phyloP scores from a whole-genome alignment of 2,113 vertebrate genomes.

The Asarcornis scutulata region DNA sequence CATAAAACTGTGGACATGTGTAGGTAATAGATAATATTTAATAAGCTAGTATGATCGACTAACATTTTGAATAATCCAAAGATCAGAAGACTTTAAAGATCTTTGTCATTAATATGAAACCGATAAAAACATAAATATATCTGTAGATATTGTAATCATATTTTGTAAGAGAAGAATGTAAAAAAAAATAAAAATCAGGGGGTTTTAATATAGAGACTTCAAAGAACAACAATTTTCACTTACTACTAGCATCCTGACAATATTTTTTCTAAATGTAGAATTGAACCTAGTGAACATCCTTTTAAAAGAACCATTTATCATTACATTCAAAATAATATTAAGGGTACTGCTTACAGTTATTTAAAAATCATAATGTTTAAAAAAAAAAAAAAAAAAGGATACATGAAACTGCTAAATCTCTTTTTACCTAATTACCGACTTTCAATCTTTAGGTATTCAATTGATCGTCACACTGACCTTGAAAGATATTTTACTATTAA shows the following conservation, averaged over 20 bases:
- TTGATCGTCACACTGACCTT: constrained; percentile 93
- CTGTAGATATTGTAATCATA: background rate
- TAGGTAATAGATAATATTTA: constrained; percentile 9
- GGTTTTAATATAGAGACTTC: background rate
- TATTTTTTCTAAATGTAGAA: constrained; percentile 25
- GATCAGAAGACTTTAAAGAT: background rate
- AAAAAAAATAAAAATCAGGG: background rate
- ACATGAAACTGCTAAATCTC: constrained; percentile 1
- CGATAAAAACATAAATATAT: background rate
- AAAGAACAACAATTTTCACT: constrained; percentile 49
- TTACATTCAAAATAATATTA: constrained; percentile 58
- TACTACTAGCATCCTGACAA: constrained; percentile 19
- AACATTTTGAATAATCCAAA: constrained; percentile 39
- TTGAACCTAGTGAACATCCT: background rate
- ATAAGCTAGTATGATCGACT: constrained; percentile 30
- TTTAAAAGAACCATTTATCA: background rate
- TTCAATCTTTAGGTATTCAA: constrained; percentile 88
- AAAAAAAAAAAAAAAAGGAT: constrained; percentile 19
- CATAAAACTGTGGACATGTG: background rate
- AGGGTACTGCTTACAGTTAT: background rate
- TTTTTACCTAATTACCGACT: constrained; percentile 66
- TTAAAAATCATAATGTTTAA: constrained; percentile 14
- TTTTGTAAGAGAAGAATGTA: background rate
- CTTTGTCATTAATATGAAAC: constrained; percentile 24
- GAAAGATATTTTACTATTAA: constrained; percentile 93